Evolutionary conservation across 53 echinoderm and acorn worm genomes (phyloP).

Genomic region (Luidia sarsii): DNA sequence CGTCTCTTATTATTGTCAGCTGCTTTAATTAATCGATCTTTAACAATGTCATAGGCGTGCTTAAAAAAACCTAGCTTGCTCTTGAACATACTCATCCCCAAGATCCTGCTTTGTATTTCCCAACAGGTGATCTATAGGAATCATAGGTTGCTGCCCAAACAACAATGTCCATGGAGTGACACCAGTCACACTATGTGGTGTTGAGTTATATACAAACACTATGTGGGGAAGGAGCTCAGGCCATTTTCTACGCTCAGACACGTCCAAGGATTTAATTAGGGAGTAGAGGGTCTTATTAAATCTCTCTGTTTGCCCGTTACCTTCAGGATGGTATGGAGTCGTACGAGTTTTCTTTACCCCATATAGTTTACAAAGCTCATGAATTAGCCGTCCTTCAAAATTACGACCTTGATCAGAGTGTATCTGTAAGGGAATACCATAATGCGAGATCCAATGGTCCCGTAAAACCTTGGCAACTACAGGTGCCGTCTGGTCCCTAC

Average conservation of each 20-base stretch:
- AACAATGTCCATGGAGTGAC: not conserved
- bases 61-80: too few relatives aligned
- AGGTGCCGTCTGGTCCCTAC: conserved; percentile 62
- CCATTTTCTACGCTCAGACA: conserved; percentile 14
- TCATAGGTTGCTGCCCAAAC: not conserved
- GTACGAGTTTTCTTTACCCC: conserved; percentile 15
- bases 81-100: too few relatives aligned
- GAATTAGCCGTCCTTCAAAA: conserved; percentile 68
- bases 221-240: conserved; percentile 36
- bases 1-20: not conserved
- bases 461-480: conserved; percentile 62
- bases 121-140: not conserved
- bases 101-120: not conserved
- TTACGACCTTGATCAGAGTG: conserved; percentile 78
- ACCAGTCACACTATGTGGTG: conserved; percentile 44
- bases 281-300: conserved; percentile 35
- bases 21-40: not conserved
- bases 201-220: conserved; percentile 46
- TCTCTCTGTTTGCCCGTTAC: conserved; percentile 31
- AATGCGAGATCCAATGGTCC: conserved; percentile 64
- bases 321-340: conserved; percentile 39
- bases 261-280: conserved; percentile 26
- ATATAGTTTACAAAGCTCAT: conserved; percentile 31
- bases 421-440: conserved; percentile 60
- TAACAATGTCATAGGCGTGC: not conserved